A percentile compares a stretch with the other conserved stretches of the same genome.
phyloP scores from a whole-genome alignment of 2,888 invertebrate species.

The Stegophylla sp. region DNA sequence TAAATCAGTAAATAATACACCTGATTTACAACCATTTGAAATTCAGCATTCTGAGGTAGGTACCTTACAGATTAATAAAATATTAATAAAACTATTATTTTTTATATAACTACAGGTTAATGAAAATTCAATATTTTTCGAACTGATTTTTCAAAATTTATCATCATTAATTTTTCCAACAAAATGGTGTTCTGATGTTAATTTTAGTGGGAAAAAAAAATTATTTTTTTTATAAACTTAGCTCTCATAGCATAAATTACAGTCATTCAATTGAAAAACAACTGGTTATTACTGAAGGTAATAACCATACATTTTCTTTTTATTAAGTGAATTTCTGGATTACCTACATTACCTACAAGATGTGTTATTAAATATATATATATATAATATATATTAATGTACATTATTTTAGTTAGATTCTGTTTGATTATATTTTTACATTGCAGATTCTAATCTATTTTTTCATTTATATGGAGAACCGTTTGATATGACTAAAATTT shows the following conservation, averaged over 20 bases:
- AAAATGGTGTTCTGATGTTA: slow-evolving; percentile 13
- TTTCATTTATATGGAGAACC: slow-evolving; percentile 2
- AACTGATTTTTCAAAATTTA: slow-evolving; percentile 1
- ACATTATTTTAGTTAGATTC: too few species aligned
- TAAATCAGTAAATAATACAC: background rate
- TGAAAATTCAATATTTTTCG: background rate
- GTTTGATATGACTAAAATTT: slow-evolving; percentile 13
- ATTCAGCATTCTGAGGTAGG: background rate
- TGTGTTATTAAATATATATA: too few species aligned
- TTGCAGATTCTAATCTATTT: slow-evolving; percentile 18
- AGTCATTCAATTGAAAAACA: slow-evolving; percentile 18
- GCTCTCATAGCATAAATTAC: background rate
- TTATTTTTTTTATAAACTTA: background rate
- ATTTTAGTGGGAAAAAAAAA: background rate
- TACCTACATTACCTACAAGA: too few species aligned
- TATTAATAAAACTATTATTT: background rate
- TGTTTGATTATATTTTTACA: background rate
- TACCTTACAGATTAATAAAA: background rate
- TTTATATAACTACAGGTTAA: too few species aligned
- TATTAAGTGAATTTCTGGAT: too few species aligned
- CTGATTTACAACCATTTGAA: background rate
- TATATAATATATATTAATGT: too few species aligned
- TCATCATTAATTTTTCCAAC: background rate
- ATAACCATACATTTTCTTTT: background rate
- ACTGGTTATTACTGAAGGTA: slow-evolving; percentile 9